Evolutionary conservation across 2,888 invertebrate genomes (phyloP).

Genomic region (Drosophila falleni): DNA sequence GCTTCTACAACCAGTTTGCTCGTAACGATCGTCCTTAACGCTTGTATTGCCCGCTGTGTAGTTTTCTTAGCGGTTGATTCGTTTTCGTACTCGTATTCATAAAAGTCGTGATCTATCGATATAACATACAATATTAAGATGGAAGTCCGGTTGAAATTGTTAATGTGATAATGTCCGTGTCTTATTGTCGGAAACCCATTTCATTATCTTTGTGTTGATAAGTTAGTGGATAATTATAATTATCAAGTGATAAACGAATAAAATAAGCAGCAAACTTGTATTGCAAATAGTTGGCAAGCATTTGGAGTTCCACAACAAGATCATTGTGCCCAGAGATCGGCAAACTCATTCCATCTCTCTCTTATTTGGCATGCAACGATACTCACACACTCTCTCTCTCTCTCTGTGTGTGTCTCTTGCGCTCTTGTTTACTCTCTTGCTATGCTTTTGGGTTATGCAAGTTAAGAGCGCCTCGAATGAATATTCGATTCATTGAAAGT

Average conservation of each 20-base stretch:
- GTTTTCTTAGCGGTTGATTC: slow-evolving; percentile 15
- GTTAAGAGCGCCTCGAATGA: slow-evolving; percentile 34
- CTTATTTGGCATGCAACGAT: neutral
- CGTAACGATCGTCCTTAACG: slow-evolving; percentile 74
- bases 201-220: neutral
- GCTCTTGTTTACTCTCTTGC: neutral
- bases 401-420: neutral
- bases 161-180: slow-evolving; percentile 3
- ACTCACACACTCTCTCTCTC: neutral
- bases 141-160: neutral
- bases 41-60: slow-evolving; percentile 12
- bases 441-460: slow-evolving; percentile 54
- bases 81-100: slow-evolving; percentile 1
- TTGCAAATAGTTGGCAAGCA: slow-evolving; percentile 1
- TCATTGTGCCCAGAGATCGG: neutral
- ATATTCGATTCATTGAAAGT: slow-evolving; percentile 11
- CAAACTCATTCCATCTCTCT: neutral
- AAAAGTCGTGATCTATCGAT: neutral
- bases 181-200: neutral
- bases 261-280: slow-evolving; percentile 2
- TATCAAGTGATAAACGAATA: slow-evolving; percentile 1
- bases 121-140: neutral
- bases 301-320: neutral
- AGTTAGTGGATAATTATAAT: neutral
- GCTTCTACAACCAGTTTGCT: slow-evolving; percentile 67